These are phyloP conservation scores for Nebria ingens DNA, from an alignment of 1,140 invertebrate species.

Conservation along the genomic window DNA sequence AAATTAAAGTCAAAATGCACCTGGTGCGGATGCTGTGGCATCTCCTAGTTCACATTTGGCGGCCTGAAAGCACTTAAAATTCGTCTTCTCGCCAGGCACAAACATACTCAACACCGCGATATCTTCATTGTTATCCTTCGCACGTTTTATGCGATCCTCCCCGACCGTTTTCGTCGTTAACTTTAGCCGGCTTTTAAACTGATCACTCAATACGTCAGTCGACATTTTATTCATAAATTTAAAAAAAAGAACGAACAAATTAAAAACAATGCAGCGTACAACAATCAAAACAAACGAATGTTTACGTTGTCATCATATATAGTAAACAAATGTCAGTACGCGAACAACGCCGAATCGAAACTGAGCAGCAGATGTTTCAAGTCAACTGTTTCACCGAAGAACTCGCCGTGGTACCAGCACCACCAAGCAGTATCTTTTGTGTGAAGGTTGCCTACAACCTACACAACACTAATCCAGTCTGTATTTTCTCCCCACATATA, in stretches of 20 bases:
- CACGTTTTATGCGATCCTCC: slow-evolving; percentile 60
- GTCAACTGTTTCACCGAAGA: no score
- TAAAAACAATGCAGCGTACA: background rate
- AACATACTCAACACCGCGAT: slow-evolving; percentile 76
- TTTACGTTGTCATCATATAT: background rate
- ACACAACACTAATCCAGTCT: background rate
- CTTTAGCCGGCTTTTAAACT: slow-evolving; percentile 58
- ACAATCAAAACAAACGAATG: background rate
- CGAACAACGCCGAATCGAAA: background rate
- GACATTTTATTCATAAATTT: slow-evolving; percentile 41
- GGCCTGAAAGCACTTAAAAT: slow-evolving; percentile 63
- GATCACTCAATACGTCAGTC: slow-evolving; percentile 61
- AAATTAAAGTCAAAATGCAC: no score
- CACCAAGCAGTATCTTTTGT: no score
- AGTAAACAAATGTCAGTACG: background rate
- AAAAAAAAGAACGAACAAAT: background rate
- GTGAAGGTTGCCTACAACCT: background rate
- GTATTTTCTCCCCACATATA: background rate
- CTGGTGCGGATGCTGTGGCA: slow-evolving; percentile 61
- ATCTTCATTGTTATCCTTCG: slow-evolving; percentile 72
- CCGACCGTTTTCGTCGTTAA: slow-evolving; percentile 65
- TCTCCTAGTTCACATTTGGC: slow-evolving; percentile 66
- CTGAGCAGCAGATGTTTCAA: background rate
- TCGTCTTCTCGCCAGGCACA: slow-evolving; percentile 58
- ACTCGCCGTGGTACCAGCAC: slow-evolving; percentile 1